Evolutionary conservation across 1,140 invertebrate genomes (phyloP), one percentile per base, ranked within the genome.

Genomic region (Hylaeus anthracinus): DNA sequence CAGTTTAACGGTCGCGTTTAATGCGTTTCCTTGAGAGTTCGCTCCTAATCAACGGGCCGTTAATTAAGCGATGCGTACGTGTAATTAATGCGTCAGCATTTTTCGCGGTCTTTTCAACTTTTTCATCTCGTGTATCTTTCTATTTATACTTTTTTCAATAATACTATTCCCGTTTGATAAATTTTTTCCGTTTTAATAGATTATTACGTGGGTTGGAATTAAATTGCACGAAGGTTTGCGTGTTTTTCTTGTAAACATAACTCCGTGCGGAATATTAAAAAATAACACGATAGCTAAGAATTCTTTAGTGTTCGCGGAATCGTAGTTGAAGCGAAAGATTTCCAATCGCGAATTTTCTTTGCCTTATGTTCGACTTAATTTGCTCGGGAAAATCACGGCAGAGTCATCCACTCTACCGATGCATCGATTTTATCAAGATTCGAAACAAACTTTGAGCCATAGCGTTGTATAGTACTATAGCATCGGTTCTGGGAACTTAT

Each of bases 61-160:
- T 41, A 51, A 58, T 8, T 37, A 12, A 10, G 2, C 8, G 14
- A 55, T 39, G 45, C 8, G 1, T n/a, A 0, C 10, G 41, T n/a
- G n/a, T 63, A 65, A 78, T 45, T 5, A 55, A 39, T 4, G 12
- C 43, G 60, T 79, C 64, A 37, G 26, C 3, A 72, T 64, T 79
- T 43, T 73, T 73, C 77, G 70, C 77, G 77, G 70, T 73, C 56
- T 65, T 73, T 79, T 72, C 6, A 15, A 70, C 53, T 2, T 1
- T 14, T 51, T n/a, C 37, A 26, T 26, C 26, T 61, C 14, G 53
- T 15, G 1, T 37, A 2, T 58, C 43, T 26, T 37, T 51, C n/a
- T 1, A 37, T 14, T 43, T 55, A 69, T 26, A 70, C 37, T 9
- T n/a, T 55, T 51, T 55, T 4, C 0, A 1, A 48, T 26, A 2